Percentiles rank a stretch among this genome's conserved stretches.
phyloP scores from a whole-genome alignment of 1,140 invertebrate species.

The Bathynomus jamesi region DNA sequence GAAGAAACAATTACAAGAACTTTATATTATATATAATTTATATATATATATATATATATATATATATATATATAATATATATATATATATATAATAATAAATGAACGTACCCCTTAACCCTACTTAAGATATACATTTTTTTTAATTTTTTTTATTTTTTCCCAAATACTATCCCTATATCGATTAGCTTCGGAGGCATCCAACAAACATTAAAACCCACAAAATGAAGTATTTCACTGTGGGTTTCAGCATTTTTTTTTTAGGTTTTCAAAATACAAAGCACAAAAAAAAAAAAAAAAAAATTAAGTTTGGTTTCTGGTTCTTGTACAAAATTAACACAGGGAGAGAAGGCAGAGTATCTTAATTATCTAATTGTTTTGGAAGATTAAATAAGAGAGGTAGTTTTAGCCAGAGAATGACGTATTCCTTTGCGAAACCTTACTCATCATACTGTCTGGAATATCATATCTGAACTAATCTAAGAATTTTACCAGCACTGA shows the following conservation, averaged over 20 bases:
- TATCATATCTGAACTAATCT: no score
- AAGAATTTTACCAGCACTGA: no score
- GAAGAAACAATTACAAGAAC: no score
- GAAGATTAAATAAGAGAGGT: conserved; percentile 20
- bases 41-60: background rate
- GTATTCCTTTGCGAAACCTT: conserved; percentile 19
- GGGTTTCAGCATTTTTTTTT: no score
- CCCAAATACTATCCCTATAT: background rate
- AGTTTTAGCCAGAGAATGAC: conserved; percentile 16
- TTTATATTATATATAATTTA: no score
- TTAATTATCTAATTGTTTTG: conserved; percentile 29
- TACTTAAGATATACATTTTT: background rate
- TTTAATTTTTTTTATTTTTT: background rate
- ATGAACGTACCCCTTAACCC: background rate
- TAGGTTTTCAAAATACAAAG: conserved; percentile 5
- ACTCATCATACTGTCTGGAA: no score
- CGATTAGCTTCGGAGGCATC: conserved; percentile 25
- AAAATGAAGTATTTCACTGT: no score
- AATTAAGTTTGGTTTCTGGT: conserved; percentile 25
- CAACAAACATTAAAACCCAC: conserved; percentile 17
- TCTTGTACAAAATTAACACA: conserved; percentile 33
- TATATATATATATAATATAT: background rate
- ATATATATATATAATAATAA: background rate
- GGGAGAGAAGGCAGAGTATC: conserved; percentile 32
- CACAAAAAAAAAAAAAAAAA: conserved; percentile 23